Evolutionary conservation across 2,113 vertebrate genomes (phyloP).

Genomic region (Aphyosemion australe): DNA sequence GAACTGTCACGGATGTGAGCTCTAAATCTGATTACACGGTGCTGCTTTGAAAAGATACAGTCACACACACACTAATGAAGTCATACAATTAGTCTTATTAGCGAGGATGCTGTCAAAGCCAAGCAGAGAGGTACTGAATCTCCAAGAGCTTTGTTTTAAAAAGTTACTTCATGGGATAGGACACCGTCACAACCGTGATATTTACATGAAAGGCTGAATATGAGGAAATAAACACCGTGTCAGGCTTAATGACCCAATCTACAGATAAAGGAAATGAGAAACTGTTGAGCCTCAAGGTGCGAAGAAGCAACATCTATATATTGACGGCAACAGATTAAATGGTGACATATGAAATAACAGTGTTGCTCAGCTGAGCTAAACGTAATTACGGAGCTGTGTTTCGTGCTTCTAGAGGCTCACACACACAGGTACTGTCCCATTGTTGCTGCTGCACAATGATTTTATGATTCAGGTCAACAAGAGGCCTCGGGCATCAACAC

Average conservation of each 20-base stretch:
- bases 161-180: neutral
- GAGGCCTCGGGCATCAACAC: constrained; percentile 64
- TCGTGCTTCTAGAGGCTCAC: constrained; percentile 47
- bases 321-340: constrained; percentile 61
- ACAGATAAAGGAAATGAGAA: constrained; percentile 52
- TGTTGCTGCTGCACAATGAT: constrained; percentile 64
- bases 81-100: constrained; percentile 51
- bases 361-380: constrained; percentile 57
- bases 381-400: constrained; percentile 71
- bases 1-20: constrained; percentile 52
- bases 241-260: constrained; percentile 49
- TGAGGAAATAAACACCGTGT: constrained; percentile 21
- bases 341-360: constrained; percentile 61
- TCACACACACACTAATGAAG: constrained; percentile 45
- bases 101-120: constrained; percentile 30
- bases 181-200: neutral
- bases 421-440: neutral
- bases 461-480: constrained; percentile 79
- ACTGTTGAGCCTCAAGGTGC: constrained; percentile 58
- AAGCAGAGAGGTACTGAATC: neutral
- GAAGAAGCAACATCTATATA: constrained; percentile 58
- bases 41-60: constrained; percentile 25
- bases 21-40: constrained; percentile 55
- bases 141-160: constrained; percentile 16
- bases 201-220: constrained; percentile 1